A percentile compares a stretch with the other conserved stretches of the same genome.
phyloP scores from a whole-genome alignment of 2,113 vertebrate species.

The Nannospalax galili region DNA sequence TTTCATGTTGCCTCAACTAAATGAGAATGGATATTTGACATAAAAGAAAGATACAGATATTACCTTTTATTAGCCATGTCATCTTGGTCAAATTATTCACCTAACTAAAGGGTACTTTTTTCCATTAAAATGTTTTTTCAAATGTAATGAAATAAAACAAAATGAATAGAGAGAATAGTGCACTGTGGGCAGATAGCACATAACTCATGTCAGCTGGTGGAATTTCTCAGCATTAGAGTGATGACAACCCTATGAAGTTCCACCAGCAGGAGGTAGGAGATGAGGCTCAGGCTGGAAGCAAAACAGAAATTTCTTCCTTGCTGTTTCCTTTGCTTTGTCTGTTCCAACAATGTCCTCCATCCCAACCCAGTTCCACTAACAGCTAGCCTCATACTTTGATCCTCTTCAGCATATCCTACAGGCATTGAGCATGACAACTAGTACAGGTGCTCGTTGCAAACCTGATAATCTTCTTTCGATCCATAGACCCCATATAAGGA shows the following conservation, averaged over 20 bases:
- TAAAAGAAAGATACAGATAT: not conserved
- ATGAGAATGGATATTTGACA: constrained; percentile 29
- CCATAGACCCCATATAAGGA: no score
- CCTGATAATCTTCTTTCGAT: no score
- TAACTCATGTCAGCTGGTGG: not conserved
- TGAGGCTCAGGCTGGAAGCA: not conserved
- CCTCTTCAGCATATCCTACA: no score
- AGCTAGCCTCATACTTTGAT: no score
- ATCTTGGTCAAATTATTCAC: not conserved
- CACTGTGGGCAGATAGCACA: not conserved
- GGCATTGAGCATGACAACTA: no score
- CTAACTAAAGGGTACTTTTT: not conserved
- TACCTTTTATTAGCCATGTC: not conserved
- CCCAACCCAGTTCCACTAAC: no score
- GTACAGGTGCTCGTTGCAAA: no score
- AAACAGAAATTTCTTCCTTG: not conserved
- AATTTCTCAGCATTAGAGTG: not conserved
- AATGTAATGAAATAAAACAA: not conserved
- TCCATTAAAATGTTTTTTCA: not conserved
- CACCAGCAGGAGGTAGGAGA: not conserved
- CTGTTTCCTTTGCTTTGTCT: not conserved
- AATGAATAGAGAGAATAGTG: not conserved
- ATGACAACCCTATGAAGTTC: not conserved
- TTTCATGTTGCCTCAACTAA: not conserved
- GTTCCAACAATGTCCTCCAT: no score